A percentile compares a stretch with the other conserved stretches of the same genome.
These are phyloP conservation scores for Synergus laeviventris DNA, from an alignment of 2,888 invertebrate genomes.

Conservation along the genomic window DNA sequence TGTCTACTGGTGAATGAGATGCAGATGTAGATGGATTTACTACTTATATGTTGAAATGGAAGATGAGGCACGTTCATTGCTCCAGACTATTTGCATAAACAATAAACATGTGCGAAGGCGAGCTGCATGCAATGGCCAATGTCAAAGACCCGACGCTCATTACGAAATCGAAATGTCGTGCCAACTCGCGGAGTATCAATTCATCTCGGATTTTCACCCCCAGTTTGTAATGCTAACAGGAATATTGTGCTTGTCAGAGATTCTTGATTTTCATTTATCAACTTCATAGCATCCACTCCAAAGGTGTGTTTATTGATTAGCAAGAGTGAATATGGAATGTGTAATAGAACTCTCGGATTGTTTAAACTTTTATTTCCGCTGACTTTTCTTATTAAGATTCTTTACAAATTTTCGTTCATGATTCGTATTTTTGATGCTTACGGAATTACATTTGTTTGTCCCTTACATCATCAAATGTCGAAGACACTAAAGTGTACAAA, in stretches of 20 bases:
- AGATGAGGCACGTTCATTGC: conserved; percentile 14
- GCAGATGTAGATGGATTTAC: background rate
- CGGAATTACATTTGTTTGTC: background rate
- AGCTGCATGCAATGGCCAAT: conserved; percentile 25
- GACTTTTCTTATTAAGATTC: background rate
- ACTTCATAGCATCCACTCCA: background rate
- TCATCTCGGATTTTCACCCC: conserved; percentile 24
- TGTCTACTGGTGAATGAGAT: background rate
- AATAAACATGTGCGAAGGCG: conserved; percentile 25
- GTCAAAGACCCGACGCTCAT: conserved; percentile 31
- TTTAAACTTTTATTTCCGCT: background rate
- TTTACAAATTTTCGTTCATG: background rate
- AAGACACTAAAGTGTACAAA: conserved; percentile 15
- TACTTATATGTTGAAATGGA: background rate
- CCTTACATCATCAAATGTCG: background rate
- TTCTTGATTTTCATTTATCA: background rate
- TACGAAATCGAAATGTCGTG: conserved; percentile 17
- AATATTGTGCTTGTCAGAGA: background rate
- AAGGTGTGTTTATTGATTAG: conserved; percentile 36
- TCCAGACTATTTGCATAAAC: conserved; percentile 32
- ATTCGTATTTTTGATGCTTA: background rate
- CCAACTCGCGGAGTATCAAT: conserved; percentile 22
- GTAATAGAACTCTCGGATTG: background rate
- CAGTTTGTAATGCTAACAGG: conserved; percentile 1
- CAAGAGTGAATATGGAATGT: background rate